phyloP scores from a whole-genome alignment of 1,140 invertebrate species.

The Ectropis grisescens region DNA sequence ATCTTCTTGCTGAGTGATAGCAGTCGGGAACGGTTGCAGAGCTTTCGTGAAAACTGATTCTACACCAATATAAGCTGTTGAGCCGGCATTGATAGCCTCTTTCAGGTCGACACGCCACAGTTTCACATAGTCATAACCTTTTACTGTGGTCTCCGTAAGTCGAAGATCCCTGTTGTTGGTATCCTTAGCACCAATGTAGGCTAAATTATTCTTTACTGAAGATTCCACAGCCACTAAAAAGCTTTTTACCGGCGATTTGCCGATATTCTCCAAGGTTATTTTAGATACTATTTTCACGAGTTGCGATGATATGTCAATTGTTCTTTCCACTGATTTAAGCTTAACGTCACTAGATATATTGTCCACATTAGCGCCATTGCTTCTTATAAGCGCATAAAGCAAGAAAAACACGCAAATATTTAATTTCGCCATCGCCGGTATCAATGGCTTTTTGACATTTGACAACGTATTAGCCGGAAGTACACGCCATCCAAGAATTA shows the following conservation, averaged over 20 bases:
- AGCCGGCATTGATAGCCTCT: slow-evolving; percentile 72
- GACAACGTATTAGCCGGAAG: slow-evolving; percentile 45
- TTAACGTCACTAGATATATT: slow-evolving; percentile 71
- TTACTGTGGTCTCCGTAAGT: slow-evolving; percentile 69
- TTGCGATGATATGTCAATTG: slow-evolving; percentile 90
- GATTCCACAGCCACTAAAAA: slow-evolving; percentile 82
- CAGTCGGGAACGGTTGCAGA: slow-evolving; percentile 85
- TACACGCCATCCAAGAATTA: slow-evolving; percentile 40
- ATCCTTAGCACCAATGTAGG: slow-evolving; percentile 82
- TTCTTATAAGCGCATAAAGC: slow-evolving; percentile 26
- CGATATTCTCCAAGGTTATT: slow-evolving; percentile 86
- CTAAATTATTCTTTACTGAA: slow-evolving; percentile 74
- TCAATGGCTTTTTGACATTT: slow-evolving; percentile 40
- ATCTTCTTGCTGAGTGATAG: slow-evolving; percentile 93
- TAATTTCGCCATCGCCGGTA: slow-evolving; percentile 52
- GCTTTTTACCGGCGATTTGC: slow-evolving; percentile 76
- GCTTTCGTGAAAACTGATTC: slow-evolving; percentile 84
- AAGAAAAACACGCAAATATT: slow-evolving; percentile 38
- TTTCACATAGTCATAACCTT: slow-evolving; percentile 66
- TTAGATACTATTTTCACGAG: slow-evolving; percentile 86
- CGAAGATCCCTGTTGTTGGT: slow-evolving; percentile 75
- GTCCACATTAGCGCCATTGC: slow-evolving; percentile 39
- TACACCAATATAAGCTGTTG: slow-evolving; percentile 75
- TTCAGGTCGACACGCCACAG: slow-evolving; percentile 75
- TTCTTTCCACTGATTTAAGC: slow-evolving; percentile 87